These are phyloP conservation scores for Tachina fera DNA, from an alignment of 2,888 invertebrate species.

Conservation along the genomic window DNA sequence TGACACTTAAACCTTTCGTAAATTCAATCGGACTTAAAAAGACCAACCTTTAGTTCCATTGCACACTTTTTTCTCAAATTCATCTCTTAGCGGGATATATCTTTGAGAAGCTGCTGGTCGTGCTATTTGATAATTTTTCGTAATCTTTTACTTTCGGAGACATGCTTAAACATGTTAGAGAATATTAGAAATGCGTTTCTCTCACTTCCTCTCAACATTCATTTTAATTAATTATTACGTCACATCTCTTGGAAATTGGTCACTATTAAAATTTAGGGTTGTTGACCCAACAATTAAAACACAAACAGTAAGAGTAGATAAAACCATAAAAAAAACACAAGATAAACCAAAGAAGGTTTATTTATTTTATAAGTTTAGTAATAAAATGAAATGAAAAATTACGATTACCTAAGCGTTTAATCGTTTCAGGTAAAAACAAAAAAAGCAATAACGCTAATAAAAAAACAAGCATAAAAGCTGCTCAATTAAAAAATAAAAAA, in stretches of 20 bases:
- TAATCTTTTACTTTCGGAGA: too few relatives aligned
- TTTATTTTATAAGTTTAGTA: not conserved
- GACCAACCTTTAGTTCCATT: too few relatives aligned
- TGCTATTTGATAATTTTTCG: too few relatives aligned
- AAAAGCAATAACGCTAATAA: not conserved
- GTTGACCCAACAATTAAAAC: slow-evolving; percentile 31
- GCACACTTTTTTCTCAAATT: too few relatives aligned
- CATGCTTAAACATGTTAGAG: too few relatives aligned
- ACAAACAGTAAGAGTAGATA: not conserved
- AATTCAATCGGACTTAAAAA: too few relatives aligned
- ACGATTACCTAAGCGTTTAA: not conserved
- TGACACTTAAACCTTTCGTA: too few relatives aligned
- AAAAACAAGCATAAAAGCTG: not conserved
- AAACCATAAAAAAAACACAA: not conserved
- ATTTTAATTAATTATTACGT: slow-evolving; percentile 67
- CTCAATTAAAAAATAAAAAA: not conserved
- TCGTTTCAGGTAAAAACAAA: not conserved
- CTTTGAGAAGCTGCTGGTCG: too few relatives aligned
- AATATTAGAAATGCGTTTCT: too few relatives aligned
- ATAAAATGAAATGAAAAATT: slow-evolving; percentile 5
- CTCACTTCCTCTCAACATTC: slow-evolving; percentile 47
- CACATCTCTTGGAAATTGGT: slow-evolving; percentile 51
- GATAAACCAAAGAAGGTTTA: not conserved
- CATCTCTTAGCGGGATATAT: too few relatives aligned
- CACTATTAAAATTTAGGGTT: slow-evolving; percentile 26